phyloP scores from a whole-genome alignment of 37 sponge, comb jelly and placozoan genomes.

The Theonella swinhoei region DNA sequence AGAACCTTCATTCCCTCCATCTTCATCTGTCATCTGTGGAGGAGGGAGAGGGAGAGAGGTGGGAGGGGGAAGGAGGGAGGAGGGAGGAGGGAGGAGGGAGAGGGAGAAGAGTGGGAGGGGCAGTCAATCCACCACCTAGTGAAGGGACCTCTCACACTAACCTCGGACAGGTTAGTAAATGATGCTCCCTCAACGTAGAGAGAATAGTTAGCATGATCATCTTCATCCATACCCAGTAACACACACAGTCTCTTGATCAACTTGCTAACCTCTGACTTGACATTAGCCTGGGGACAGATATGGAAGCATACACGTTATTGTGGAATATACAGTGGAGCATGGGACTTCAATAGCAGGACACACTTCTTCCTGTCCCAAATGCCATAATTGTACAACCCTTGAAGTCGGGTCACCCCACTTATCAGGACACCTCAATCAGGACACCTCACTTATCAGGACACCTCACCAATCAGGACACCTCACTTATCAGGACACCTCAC shows the following conservation, averaged over 20 bases:
- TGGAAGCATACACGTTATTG: neutral
- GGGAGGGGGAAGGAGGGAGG: neutral
- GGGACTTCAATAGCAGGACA: too few species aligned
- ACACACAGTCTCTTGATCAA: conserved; percentile 36
- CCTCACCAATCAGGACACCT: too few species aligned
- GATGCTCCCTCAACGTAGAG: conserved; percentile 67
- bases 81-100: neutral
- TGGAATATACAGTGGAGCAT: too few species aligned
- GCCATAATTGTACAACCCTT: too few species aligned
- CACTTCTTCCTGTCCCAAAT: too few species aligned
- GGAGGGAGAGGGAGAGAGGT: neutral
- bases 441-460: too few species aligned
- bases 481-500: too few species aligned
- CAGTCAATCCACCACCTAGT: conserved; percentile 45
- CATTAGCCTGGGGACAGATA: conserved; percentile 18
- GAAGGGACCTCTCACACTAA: too few species aligned
- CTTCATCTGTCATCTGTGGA: too few species aligned
- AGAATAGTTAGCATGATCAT: conserved; percentile 42
- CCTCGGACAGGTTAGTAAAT: conserved; percentile 60
- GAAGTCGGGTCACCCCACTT: too few species aligned
- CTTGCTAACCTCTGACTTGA: conserved; percentile 25
- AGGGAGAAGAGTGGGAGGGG: conserved; percentile 7
- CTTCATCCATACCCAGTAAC: conserved; percentile 52
- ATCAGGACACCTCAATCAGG: too few species aligned
- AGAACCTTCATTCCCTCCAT: too few species aligned